Evolutionary conservation across 2,888 invertebrate genomes (phyloP).

Genomic region (Stomorhina lunata): DNA sequence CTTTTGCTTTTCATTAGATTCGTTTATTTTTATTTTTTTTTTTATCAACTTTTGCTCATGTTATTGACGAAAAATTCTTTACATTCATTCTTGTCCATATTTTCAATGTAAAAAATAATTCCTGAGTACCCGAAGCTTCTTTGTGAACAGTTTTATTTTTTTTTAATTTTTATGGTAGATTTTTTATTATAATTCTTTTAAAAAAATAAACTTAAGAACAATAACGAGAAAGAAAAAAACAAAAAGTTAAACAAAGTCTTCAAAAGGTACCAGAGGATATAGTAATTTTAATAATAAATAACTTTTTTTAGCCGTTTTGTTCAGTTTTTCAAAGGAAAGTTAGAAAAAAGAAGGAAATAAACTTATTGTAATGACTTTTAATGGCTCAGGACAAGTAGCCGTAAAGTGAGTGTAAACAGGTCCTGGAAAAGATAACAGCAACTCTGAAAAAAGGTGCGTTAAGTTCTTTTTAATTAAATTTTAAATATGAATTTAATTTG

Average conservation of each 20-base stretch:
- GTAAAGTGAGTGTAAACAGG: background rate
- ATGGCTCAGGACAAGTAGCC: slow-evolving; percentile 13
- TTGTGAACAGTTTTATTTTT: slow-evolving; percentile 18
- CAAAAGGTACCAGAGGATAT: slow-evolving; percentile 43
- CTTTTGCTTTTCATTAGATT: slow-evolving; percentile 45
- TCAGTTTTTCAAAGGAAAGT: background rate
- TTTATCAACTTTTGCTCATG: slow-evolving; percentile 31
- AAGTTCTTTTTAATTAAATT: slow-evolving; percentile 59
- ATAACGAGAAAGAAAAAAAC: slow-evolving; percentile 1
- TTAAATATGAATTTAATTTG: slow-evolving; percentile 39
- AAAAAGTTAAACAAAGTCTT: slow-evolving; percentile 40
- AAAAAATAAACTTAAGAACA: background rate
- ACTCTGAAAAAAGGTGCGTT: slow-evolving; percentile 9
- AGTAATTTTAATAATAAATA: slow-evolving; percentile 61
- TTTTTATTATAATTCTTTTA: slow-evolving; percentile 40
- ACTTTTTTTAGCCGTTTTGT: background rate
- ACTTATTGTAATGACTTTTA: slow-evolving; percentile 55
- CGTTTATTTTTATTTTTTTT: background rate
- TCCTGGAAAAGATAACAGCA: background rate
- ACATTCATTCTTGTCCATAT: slow-evolving; percentile 51
- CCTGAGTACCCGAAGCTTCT: slow-evolving; percentile 15
- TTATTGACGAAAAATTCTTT: slow-evolving; percentile 55
- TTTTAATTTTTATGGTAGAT: slow-evolving; percentile 53
- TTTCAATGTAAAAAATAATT: slow-evolving; percentile 10
- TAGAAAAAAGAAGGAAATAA: background rate